phyloP scores from a whole-genome alignment of 35 echinoderm and acorn worm genomes.

The Anneissia japonica region DNA sequence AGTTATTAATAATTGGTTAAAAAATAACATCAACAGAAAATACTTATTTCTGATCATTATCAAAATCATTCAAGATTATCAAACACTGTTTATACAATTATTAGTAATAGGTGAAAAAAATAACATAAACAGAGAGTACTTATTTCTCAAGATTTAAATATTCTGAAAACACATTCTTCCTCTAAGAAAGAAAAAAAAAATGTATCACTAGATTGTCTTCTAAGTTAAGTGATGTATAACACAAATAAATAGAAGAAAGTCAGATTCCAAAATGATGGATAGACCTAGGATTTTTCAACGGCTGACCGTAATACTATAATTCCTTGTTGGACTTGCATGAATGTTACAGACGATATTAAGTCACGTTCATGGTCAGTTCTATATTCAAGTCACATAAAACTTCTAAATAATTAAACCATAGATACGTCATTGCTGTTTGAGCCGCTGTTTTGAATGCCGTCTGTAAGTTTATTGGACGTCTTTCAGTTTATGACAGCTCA shows the following conservation, averaged over 20 bases:
- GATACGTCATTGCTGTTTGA: neutral
- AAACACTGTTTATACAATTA: too few relatives aligned
- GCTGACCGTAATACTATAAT: neutral
- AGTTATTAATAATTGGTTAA: neutral
- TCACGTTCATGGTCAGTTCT: neutral
- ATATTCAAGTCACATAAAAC: neutral
- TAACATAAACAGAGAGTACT: too few relatives aligned
- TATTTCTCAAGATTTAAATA: too few relatives aligned
- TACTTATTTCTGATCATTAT: neutral
- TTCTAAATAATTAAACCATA: neutral
- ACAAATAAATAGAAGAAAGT: too few relatives aligned
- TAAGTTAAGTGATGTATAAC: too few relatives aligned
- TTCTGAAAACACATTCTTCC: too few relatives aligned
- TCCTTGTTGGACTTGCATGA: too few relatives aligned
- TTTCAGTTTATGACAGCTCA: slow-evolving; percentile 7
- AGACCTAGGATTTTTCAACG: neutral
- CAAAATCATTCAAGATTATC: neutral
- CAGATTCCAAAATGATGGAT: neutral
- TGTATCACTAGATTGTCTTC: too few relatives aligned
- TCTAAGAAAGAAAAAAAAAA: too few relatives aligned
- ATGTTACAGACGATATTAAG: too few relatives aligned
- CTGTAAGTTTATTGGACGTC: neutral
- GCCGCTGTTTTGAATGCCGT: neutral
- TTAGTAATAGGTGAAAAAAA: too few relatives aligned
- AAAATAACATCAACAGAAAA: neutral